Evolutionary conservation across 2,888 invertebrate genomes (phyloP), one percentile per base, ranked within the genome.

Genomic region (Meloe dianella): DNA sequence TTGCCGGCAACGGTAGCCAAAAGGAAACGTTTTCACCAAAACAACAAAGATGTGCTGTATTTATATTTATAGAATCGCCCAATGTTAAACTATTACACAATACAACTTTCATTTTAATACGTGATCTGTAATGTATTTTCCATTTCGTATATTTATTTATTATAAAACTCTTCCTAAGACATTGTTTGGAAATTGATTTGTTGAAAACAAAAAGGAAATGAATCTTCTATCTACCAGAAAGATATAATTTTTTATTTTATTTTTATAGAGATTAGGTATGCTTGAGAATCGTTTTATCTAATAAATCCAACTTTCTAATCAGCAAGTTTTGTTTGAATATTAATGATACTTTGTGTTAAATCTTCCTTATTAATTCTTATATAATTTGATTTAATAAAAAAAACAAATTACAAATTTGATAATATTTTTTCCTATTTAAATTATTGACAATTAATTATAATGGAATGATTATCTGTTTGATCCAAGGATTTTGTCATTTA

Each of bases 71-170:
- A 20, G 10, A 47, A 7, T 20, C 22, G 20, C 20, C 20, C 47
- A 47, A 47, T 47, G 47, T 47, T 47, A 20, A 47, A 2, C 2
- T 20, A 20, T 47, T 47, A 47, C 47, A 47, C 47, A 47, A 47
- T 47, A 20, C 2, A 47, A 47, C 47, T 47, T 47, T 47, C 47
- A 47, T 47, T 47, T 47, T 47, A 47, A 47, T 20, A 47, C 47
- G 47, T 47, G 47, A 47, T 47, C 47, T 20, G 20, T 47, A 20
- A n/a, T 22, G 20, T 20, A 9, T 47, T 47, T 47, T 47, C 20
- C 20, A 32, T 32, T 32, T 7, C 32, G 7, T 32, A 32, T 32
- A 32, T 10, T 3, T 7, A 35, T 14, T 35, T 10, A 12, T 35
- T 41, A 41, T 47, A 47, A 20, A 47, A 47, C 47, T 47, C 20